phyloP scores from a whole-genome alignment of 2,888 invertebrate species.

The Glyphotaelius pellucidus region DNA sequence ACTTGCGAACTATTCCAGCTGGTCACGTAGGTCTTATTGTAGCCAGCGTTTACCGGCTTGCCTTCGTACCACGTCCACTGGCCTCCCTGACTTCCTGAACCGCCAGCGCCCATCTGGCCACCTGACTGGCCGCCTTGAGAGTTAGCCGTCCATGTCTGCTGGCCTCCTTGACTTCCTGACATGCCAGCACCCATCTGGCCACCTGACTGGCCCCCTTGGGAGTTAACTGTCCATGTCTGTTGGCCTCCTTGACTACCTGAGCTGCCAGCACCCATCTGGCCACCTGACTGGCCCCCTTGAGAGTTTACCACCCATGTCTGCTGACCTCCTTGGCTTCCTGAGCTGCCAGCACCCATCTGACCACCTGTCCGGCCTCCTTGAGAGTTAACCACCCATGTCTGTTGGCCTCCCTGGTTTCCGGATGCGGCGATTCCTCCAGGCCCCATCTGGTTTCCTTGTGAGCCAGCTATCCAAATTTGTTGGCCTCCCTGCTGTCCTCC shows the following conservation, averaged over 20 bases:
- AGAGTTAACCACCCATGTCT: slow-evolving; percentile 16
- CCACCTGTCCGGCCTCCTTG: slow-evolving; percentile 2
- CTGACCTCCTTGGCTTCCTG: slow-evolving; percentile 13
- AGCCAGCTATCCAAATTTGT: slow-evolving; percentile 23
- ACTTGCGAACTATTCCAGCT: slow-evolving; percentile 65
- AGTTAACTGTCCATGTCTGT: slow-evolving; percentile 21
- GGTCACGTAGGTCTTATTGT: slow-evolving; percentile 60
- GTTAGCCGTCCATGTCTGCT: slow-evolving; percentile 29
- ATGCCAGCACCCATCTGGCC: slow-evolving; percentile 22
- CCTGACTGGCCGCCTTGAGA: slow-evolving; percentile 23
- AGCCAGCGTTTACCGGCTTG: slow-evolving; percentile 67
- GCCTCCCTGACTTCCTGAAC: background rate
- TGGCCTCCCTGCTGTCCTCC: background rate
- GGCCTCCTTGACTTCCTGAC: slow-evolving; percentile 1
- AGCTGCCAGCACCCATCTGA: background rate
- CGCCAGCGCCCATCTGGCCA: slow-evolving; percentile 28
- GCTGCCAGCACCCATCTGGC: background rate
- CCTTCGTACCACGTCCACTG: slow-evolving; percentile 46
- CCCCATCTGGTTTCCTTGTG: slow-evolving; percentile 17
- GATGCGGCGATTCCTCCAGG: background rate
- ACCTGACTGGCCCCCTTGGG: slow-evolving; percentile 8
- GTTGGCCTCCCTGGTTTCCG: slow-evolving; percentile 10
- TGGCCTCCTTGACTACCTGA: slow-evolving; percentile 19
- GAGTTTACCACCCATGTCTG: slow-evolving; percentile 24
- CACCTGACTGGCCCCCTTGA: slow-evolving; percentile 1